Percentiles rank a stretch among this genome's conserved stretches.
Conservation (phyloP, 1,140 invertebrate genomes). For the Trachymyrmex cornetzi region DNA sequence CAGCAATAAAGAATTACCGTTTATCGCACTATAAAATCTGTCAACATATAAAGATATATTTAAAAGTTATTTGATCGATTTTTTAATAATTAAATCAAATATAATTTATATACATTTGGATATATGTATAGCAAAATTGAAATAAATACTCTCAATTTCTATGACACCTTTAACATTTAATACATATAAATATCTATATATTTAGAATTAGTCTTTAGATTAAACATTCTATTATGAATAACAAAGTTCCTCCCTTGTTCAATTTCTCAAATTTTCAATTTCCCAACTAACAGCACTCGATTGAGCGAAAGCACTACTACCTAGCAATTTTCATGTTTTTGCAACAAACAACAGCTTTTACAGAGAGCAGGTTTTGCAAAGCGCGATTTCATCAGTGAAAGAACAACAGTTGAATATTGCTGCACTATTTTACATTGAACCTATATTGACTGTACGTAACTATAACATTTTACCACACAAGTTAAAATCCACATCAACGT, state of each 20-base stretch:
- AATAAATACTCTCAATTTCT: not conserved
- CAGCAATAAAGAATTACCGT: no score
- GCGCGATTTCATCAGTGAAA: slow-evolving; percentile 25
- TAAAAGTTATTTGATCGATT: not conserved
- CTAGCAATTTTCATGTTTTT: slow-evolving; percentile 37
- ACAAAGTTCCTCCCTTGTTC: slow-evolving; percentile 27
- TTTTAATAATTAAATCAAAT: not conserved
- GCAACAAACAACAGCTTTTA: slow-evolving; percentile 7
- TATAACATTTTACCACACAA: not conserved
- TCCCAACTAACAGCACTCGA: slow-evolving; percentile 22
- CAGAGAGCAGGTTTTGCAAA: not conserved
- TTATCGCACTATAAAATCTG: no score
- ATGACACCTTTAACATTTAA: not conserved
- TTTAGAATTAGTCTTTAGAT: not conserved
- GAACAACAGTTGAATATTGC: slow-evolving; percentile 1
- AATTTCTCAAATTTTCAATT: slow-evolving; percentile 41
- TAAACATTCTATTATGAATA: slow-evolving; percentile 6
- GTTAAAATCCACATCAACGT: not conserved
- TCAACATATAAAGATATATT: not conserved
- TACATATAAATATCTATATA: not conserved
- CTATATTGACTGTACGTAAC: not conserved
- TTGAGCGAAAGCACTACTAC: not conserved
- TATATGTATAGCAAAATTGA: not conserved
- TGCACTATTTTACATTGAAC: not conserved
- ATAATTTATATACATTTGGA: slow-evolving; percentile 4